A percentile compares a stretch with the other conserved stretches of the same genome.
Evolutionary conservation across 1,140 invertebrate species (phyloP).

Genomic region (Drepana arcuata): DNA sequence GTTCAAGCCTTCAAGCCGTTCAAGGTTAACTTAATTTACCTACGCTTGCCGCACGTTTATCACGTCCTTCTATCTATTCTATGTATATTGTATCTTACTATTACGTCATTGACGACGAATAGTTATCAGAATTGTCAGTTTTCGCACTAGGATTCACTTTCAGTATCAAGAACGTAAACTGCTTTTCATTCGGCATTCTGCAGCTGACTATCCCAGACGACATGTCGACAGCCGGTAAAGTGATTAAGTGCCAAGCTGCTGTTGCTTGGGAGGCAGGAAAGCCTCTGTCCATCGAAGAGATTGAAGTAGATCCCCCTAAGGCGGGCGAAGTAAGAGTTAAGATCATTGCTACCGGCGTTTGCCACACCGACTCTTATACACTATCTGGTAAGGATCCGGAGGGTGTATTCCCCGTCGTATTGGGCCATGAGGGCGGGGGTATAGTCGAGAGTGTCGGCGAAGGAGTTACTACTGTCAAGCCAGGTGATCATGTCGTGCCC

Average conservation of each 20-base stretch:
- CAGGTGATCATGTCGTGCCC: conserved; percentile 97
- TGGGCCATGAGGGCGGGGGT: conserved; percentile 96
- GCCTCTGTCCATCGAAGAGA: conserved; percentile 88
- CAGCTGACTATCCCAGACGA: no score
- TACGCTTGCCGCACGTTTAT: no score
- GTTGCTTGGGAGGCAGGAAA: conserved; percentile 93
- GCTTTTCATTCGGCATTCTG: no score
- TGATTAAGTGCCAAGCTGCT: conserved; percentile 91
- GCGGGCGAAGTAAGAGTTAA: conserved; percentile 88
- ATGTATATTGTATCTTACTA: no score
- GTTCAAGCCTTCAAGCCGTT: no score
- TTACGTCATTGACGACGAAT: no score
- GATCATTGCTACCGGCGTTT: conserved; percentile 91
- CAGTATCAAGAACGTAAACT: no score
- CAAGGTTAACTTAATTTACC: no score
- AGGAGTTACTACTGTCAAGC: conserved; percentile 89
- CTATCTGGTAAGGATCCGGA: conserved; percentile 94
- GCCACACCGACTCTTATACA: conserved; percentile 98
- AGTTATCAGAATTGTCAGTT: no score
- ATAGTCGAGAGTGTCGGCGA: conserved; percentile 96
- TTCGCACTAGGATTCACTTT: no score
- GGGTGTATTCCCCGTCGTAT: conserved; percentile 92
- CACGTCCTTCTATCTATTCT: no score
- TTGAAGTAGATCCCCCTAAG: conserved; percentile 96
- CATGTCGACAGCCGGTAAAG: conserved; percentile 60